phyloP scores from a whole-genome alignment of 2,797 vertebrate species.

The Gymnothorax reevesii region DNA sequence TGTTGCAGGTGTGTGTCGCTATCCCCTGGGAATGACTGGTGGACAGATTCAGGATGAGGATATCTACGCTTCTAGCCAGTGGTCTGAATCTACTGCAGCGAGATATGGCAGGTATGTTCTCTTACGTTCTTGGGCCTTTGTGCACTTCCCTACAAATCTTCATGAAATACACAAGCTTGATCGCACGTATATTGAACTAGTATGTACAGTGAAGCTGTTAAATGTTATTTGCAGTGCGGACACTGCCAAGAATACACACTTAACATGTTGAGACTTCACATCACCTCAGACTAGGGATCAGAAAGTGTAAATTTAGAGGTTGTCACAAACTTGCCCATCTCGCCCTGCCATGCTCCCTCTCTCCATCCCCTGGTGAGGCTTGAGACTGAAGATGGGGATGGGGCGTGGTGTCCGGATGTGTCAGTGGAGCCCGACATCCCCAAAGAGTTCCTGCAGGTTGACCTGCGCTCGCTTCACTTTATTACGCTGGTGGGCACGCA shows the following conservation, averaged over 20 bases:
- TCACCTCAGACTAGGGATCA: neutral
- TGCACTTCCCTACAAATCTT: neutral
- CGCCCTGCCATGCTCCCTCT: neutral
- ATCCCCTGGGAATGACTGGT: slow-evolving; percentile 92
- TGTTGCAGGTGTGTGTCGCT: slow-evolving; percentile 86
- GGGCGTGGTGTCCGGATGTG: slow-evolving; percentile 91
- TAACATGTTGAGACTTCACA: neutral
- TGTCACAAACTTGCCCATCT: neutral
- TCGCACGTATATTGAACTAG: neutral
- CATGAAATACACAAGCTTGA: neutral
- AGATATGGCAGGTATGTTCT: slow-evolving; percentile 87
- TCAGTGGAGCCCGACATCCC: slow-evolving; percentile 80
- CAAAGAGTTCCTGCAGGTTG: slow-evolving; percentile 93
- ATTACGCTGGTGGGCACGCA: slow-evolving; percentile 95
- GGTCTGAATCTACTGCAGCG: slow-evolving; percentile 96
- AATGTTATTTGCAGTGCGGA: neutral
- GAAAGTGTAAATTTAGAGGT: no score
- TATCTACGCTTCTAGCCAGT: slow-evolving; percentile 97
- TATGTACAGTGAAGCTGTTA: neutral
- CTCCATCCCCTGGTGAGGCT: slow-evolving; percentile 68
- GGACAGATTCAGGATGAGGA: slow-evolving; percentile 94
- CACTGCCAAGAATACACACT: neutral
- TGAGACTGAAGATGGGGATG: slow-evolving; percentile 89
- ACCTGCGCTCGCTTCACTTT: slow-evolving; percentile 88
- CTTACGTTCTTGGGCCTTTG: neutral